These are phyloP conservation scores for Myotis planiceps DNA, from an alignment of 2,797 vertebrate genomes.

Conservation along the genomic window DNA sequence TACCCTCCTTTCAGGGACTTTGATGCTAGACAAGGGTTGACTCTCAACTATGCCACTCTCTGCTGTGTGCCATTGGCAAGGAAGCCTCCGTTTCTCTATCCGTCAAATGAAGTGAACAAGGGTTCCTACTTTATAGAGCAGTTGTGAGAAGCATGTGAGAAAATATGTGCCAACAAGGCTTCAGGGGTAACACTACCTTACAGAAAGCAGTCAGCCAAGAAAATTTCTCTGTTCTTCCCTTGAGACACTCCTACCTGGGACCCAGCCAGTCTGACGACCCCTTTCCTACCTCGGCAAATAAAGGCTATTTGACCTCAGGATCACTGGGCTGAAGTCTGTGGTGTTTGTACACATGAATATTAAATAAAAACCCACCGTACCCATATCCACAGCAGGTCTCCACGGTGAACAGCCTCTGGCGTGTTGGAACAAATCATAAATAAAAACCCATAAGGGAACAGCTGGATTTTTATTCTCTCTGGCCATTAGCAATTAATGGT, in stretches of 20 bases:
- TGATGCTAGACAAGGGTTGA: not conserved
- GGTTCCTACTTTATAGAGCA: not conserved
- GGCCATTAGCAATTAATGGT: not conserved
- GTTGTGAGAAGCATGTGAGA: not conserved
- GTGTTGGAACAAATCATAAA: no score
- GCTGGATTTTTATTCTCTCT: not conserved
- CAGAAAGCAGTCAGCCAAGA: not conserved
- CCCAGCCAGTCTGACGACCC: not conserved
- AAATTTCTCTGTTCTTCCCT: not conserved
- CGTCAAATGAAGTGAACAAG: not conserved
- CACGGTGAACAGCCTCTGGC: no score
- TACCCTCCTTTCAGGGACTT: slow-evolving; percentile 82
- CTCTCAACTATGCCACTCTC: not conserved
- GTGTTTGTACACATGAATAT: not conserved
- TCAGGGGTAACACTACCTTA: not conserved
- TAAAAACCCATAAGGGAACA: not conserved
- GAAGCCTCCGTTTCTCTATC: not conserved
- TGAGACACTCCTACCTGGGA: not conserved
- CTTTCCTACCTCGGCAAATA: not conserved
- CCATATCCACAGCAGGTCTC: no score
- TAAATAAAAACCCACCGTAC: not conserved
- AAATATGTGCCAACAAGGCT: not conserved
- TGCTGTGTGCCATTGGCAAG: not conserved
- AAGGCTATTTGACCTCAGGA: not conserved
- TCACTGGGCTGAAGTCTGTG: not conserved